phyloP scores from a whole-genome alignment of 2,888 invertebrate genomes.

The Stegana nigrithorax region DNA sequence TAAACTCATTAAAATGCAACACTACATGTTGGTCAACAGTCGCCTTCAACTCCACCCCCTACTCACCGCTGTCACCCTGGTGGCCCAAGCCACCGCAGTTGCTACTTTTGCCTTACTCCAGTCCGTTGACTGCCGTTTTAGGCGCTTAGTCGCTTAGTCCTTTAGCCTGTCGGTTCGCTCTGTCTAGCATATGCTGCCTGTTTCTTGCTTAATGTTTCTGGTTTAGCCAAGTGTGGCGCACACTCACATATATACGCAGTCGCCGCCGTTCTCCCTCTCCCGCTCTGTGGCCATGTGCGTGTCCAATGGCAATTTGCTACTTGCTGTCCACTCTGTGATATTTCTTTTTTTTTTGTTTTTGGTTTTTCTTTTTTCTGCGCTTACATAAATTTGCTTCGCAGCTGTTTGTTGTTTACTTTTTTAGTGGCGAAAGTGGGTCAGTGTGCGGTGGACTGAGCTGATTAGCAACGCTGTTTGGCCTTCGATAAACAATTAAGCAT shows the following conservation, averaged over 20 bases:
- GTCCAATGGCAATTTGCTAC: background rate
- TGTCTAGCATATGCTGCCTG: no score
- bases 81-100: no score
- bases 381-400: background rate
- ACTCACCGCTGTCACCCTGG: no score
- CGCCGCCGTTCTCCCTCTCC: no score
- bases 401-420: background rate
- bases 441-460: constrained; percentile 52
- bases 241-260: no score
- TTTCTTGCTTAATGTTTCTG: no score
- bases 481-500: constrained; percentile 7
- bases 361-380: background rate
- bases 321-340: no score
- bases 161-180: no score
- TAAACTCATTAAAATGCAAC: constrained; percentile 58
- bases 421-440: constrained; percentile 43
- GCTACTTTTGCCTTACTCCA: no score
- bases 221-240: no score
- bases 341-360: no score
- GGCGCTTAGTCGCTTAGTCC: no score
- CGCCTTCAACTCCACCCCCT: background rate
- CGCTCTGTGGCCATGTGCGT: background rate
- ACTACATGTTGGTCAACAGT: constrained; percentile 14
- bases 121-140: background rate
- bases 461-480: constrained; percentile 39